These are phyloP conservation scores for Drosophila yooni DNA, from an alignment of 2,888 invertebrate species.

Conservation along the genomic window DNA sequence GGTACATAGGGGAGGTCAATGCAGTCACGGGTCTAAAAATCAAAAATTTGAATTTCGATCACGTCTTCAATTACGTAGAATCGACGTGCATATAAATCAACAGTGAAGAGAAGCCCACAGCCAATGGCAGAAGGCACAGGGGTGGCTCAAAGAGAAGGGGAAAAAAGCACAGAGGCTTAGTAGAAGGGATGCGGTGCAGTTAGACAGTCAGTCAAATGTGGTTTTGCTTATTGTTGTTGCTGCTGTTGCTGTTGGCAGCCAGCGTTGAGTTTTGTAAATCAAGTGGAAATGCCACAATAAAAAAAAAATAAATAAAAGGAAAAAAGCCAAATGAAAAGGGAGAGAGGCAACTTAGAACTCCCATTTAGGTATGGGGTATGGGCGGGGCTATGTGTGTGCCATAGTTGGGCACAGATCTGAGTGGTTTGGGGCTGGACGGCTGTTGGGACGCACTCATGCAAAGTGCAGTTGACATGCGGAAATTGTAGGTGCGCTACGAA, in stretches of 20 bases:
- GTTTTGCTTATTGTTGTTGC: conserved; percentile 61
- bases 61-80: conserved; percentile 80
- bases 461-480: conserved; percentile 81
- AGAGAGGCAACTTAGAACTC: conserved; percentile 5
- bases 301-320: conserved; percentile 21
- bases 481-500: conserved; percentile 71
- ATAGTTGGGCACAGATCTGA: background rate
- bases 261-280: conserved; percentile 77
- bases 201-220: conserved; percentile 73
- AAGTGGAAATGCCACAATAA: conserved; percentile 73
- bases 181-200: conserved; percentile 19
- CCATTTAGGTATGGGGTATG: background rate
- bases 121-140: conserved; percentile 3
- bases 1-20: conserved; percentile 36
- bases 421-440: background rate
- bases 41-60: conserved; percentile 81
- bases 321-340: conserved; percentile 11
- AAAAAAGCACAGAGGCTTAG: background rate
- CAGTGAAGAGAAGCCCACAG: conserved; percentile 49
- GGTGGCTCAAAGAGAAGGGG: background rate
- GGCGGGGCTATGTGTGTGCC: background rate
- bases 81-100: conserved; percentile 80
- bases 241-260: conserved; percentile 24
- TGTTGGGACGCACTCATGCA: conserved; percentile 72
- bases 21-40: conserved; percentile 73